Percentiles rank a stretch among this genome's conserved stretches.
Conservation (phyloP, 2,888 invertebrate genomes). For the Zaprionus obscuricornis region DNA sequence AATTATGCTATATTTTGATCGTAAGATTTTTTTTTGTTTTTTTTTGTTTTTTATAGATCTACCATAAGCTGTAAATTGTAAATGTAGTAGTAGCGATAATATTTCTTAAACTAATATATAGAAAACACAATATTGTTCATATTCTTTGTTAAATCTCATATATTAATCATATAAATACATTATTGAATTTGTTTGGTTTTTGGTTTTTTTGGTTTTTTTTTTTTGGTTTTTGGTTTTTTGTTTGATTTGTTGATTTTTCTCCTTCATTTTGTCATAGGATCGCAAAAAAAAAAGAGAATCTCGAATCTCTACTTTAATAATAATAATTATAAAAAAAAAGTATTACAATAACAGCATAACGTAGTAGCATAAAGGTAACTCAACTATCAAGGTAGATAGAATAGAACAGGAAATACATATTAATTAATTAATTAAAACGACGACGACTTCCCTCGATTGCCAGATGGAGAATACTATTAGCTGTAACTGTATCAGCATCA, state of each 20-base stretch:
- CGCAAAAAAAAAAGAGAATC: too few species aligned
- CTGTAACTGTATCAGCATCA: background rate
- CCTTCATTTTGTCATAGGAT: too few species aligned
- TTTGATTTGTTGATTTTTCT: conserved; percentile 22
- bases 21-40: too few species aligned
- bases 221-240: conserved; percentile 18
- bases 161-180: conserved; percentile 75
- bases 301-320: too few species aligned
- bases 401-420: conserved; percentile 71
- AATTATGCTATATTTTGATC: too few species aligned
- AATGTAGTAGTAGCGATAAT: too few species aligned
- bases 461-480: too few species aligned
- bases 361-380: conserved; percentile 70
- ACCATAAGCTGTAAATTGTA: too few species aligned
- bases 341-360: conserved; percentile 76
- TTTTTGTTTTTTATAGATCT: too few species aligned
- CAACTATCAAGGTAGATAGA: conserved; percentile 75
- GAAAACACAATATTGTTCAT: background rate
- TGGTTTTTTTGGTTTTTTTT: conserved; percentile 33
- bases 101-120: too few species aligned
- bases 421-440: conserved; percentile 74
- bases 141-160: conserved; percentile 71
- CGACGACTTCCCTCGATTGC: conserved; percentile 43
- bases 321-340: conserved; percentile 70
- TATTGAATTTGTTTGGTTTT: conserved; percentile 63